These are phyloP conservation scores for Camelus dromedarius DNA, from an alignment of 2,113 vertebrate genomes.

Conservation along the genomic window DNA sequence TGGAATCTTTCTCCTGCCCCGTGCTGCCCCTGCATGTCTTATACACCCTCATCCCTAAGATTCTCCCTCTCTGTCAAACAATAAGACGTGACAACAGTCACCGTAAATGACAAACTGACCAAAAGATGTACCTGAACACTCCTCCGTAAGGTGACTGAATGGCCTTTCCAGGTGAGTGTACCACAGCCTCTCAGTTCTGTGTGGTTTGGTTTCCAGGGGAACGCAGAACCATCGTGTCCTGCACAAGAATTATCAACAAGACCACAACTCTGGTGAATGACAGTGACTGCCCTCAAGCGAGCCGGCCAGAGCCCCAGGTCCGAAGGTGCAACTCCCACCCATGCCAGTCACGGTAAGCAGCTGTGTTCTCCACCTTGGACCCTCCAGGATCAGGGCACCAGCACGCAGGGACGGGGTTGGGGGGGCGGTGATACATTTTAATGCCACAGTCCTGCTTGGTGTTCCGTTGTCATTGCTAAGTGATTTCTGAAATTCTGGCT, in stretches of 20 bases:
- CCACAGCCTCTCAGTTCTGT: not conserved
- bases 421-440: not conserved
- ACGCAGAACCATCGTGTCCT: conserved; percentile 94
- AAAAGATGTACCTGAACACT: rapidly evolving
- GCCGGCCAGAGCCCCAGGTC: conserved; percentile 92
- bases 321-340: conserved; percentile 94
- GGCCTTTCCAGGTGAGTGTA: too few species aligned
- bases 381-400: not conserved
- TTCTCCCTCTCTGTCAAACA: not conserved
- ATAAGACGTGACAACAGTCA: not conserved
- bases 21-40: not conserved
- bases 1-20: not conserved
- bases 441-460: rapidly evolving
- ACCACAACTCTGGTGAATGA: conserved; percentile 92
- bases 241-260: conserved; percentile 94
- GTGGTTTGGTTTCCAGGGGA: conserved; percentile 89
- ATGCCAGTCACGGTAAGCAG: conserved; percentile 95
- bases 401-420: rapidly evolving
- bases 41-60: not conserved
- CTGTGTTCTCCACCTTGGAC: not conserved
- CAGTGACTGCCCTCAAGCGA: conserved; percentile 92
- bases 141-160: rapidly evolving
- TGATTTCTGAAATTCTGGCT: not conserved
- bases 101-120: not conserved
- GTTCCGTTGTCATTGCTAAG: not conserved